Conservation (phyloP, 1,140 invertebrate species). For the Macrotrachela quadricornifera region DNA sequence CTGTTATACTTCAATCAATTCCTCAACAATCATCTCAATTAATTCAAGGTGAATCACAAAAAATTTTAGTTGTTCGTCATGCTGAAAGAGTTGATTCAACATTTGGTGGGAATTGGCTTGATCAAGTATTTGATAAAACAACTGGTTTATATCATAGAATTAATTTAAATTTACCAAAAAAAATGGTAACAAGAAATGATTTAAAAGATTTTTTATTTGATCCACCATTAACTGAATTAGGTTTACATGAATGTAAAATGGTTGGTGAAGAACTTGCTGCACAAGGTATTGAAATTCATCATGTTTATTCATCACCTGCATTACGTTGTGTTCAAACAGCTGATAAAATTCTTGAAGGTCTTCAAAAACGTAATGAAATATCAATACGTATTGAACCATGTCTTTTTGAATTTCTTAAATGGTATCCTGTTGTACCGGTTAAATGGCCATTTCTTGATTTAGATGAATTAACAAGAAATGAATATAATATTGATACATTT, state of each 20-base stretch:
- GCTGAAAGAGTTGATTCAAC: constrained; percentile 8
- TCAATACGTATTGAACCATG: constrained; percentile 6
- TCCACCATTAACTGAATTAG: constrained; percentile 9
- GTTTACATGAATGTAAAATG: background rate
- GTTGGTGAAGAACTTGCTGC: constrained; percentile 5
- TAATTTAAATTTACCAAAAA: constrained; percentile 4
- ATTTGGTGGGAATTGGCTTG: constrained; percentile 6
- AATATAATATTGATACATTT: constrained; percentile 1
- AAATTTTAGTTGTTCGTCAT: constrained; percentile 1
- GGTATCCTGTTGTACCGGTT: constrained; percentile 2
- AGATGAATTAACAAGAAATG: constrained; percentile 1
- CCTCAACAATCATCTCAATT: too few relatives aligned
- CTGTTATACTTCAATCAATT: too few relatives aligned
- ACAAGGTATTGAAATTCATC: background rate
- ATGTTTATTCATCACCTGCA: constrained; percentile 5
- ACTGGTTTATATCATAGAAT: background rate
- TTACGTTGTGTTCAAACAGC: constrained; percentile 9
- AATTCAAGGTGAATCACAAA: too few relatives aligned
- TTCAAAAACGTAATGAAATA: background rate
- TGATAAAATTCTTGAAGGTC: constrained; percentile 6
- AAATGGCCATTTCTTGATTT: constrained; percentile 2
- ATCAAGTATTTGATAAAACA: background rate
- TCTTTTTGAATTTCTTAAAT: constrained; percentile 7
- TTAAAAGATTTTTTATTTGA: constrained; percentile 7
- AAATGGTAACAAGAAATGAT: background rate